Evolutionary conservation across 2,888 invertebrate genomes (phyloP).

Genomic region (Lasioglossum leucozonium): DNA sequence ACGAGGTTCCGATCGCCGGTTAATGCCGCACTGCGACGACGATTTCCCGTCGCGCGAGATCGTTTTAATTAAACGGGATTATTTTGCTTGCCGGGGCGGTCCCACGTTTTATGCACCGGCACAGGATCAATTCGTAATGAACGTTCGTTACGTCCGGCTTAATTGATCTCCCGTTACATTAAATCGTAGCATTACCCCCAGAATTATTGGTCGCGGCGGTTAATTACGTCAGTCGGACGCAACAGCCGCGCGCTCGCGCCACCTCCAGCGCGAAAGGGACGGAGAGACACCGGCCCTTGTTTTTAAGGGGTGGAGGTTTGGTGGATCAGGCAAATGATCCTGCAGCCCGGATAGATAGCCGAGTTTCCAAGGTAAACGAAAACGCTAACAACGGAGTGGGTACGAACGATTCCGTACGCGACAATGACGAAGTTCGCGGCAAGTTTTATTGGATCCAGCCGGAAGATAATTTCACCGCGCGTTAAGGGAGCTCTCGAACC

Average conservation of each 20-base stretch:
- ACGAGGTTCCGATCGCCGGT: background rate
- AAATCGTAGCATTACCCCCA: slow-evolving; percentile 16
- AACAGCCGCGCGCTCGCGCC: background rate
- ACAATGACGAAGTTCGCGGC: slow-evolving; percentile 23
- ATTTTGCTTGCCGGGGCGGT: slow-evolving; percentile 13
- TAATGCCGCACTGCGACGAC: slow-evolving; percentile 17
- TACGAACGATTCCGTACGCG: slow-evolving; percentile 17
- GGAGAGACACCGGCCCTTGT: no score
- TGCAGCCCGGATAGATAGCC: background rate
- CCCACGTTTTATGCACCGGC: slow-evolving; percentile 6
- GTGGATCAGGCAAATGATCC: background rate
- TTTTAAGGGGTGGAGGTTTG: no score
- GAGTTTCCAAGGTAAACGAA: slow-evolving; percentile 6
- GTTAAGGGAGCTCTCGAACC: background rate
- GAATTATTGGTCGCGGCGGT: slow-evolving; percentile 21
- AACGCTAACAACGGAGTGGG: background rate
- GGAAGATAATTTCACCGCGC: slow-evolving; percentile 33
- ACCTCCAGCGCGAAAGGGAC: background rate
- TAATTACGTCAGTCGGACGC: slow-evolving; percentile 19
- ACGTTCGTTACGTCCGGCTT: slow-evolving; percentile 19
- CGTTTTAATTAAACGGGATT: slow-evolving; percentile 21
- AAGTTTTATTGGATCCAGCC: slow-evolving; percentile 38
- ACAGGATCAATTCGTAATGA: slow-evolving; percentile 34
- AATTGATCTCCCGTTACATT: slow-evolving; percentile 27
- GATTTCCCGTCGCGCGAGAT: background rate